Base-by-base conservation (phyloP, 2,113 vertebrate species). In the Hyaena hyaena region DNA sequence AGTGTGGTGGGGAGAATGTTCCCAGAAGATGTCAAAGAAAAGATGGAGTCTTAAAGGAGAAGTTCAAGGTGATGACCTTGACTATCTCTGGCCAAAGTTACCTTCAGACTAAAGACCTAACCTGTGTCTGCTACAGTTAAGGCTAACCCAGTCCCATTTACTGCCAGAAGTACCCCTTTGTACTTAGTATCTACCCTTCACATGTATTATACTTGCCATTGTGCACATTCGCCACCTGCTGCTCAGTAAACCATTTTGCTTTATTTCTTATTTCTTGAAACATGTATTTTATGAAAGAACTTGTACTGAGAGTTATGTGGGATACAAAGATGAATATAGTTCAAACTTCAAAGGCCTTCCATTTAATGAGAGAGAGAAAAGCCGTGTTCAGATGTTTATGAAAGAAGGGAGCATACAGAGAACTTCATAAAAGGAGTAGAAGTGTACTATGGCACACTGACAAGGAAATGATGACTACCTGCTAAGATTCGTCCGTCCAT, bases 251-350 rank as follows among this genome's bases (percentile, higher is more conserved):
- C 48, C 66, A 53, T 68, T 4, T 50, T 48, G 4, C 28, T 68
- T 86, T 65, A 77, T 95, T 90, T 91, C 33, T 74, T 28, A 1
- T 74, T 83, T 89, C 71, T 93, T 91, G 82, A 81, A 77, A n/a
- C 63, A 87, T 10, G 2, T 61, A 71, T 39, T 92, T 15, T 69
- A 5, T 76, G 68, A 71, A 85, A 73, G 50, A 68, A 24, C 66
- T 94, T 92, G 12, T n/a, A 53, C 39, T 88, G 11, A 3, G 45
- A 88, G 69, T 74, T 79, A 69, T 93, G 48, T 45, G 55, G 43
- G 19, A 21, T 76, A 63, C 39, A 65, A 73, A 95, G 69, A 87
- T 90, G 79, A 69, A 48, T 65, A 50, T 69, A 80, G 23, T 95
- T 88, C 21, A 83, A 9, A 14, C n/a, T 79, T 87, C 16, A 71